Percentiles rank a stretch among this genome's conserved stretches.
Conservation (phyloP, 2,888 invertebrate species). For the Chydorus sphaericus region DNA sequence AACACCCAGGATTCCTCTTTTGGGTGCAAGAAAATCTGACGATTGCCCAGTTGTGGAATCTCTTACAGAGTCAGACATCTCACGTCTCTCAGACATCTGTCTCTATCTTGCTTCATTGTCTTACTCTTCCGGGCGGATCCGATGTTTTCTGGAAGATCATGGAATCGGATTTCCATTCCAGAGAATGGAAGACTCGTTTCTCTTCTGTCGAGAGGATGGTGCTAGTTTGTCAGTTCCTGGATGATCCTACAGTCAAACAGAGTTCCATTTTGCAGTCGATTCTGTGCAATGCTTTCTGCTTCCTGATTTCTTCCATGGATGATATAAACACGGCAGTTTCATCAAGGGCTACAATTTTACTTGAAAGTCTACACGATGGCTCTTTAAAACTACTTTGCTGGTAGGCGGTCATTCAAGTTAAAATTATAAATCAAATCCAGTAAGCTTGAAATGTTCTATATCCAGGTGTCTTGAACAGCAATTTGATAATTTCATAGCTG, state of each 20-base stretch:
- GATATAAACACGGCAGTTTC: slow-evolving; percentile 90
- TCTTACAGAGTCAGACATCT: slow-evolving; percentile 80
- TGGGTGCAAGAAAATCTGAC: slow-evolving; percentile 92
- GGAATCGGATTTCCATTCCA: slow-evolving; percentile 81
- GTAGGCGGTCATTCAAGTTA: no score
- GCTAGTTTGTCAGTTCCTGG: slow-evolving; percentile 82
- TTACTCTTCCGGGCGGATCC: slow-evolving; percentile 82
- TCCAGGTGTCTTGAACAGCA: slow-evolving; percentile 73
- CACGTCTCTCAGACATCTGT: slow-evolving; percentile 87
- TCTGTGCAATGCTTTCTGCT: slow-evolving; percentile 90
- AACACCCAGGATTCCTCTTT: slow-evolving; percentile 81
- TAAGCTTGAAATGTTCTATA: neutral
- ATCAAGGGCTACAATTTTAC: slow-evolving; percentile 76
- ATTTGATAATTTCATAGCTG: slow-evolving; percentile 92
- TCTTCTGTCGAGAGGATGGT: slow-evolving; percentile 75
- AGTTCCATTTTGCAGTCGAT: slow-evolving; percentile 78
- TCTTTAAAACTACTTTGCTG: slow-evolving; percentile 51
- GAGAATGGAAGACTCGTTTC: slow-evolving; percentile 71
- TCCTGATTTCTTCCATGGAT: slow-evolving; percentile 88
- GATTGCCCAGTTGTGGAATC: slow-evolving; percentile 88
- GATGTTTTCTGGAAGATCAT: slow-evolving; percentile 94
- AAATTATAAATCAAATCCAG: neutral
- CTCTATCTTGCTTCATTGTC: slow-evolving; percentile 83
- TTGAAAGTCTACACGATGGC: slow-evolving; percentile 82
- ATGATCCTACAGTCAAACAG: slow-evolving; percentile 68